Percentiles rank a stretch among this genome's conserved stretches.
These are phyloP conservation scores for Schizaphis graminum DNA, from an alignment of 2,888 invertebrate genomes.

Conservation along the genomic window DNA sequence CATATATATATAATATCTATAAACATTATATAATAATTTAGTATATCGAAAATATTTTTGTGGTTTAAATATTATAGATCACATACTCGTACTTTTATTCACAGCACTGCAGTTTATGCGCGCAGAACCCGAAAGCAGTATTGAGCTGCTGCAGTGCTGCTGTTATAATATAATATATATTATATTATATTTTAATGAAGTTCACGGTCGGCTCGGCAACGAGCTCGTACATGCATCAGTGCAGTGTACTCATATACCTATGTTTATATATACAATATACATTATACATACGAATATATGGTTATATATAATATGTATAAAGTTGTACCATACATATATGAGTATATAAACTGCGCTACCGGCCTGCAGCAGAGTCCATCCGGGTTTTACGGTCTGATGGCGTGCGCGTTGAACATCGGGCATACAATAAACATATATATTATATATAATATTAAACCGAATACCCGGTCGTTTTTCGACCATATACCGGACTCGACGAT, in stretches of 20 bases:
- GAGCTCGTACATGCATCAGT: neutral
- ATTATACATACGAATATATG: neutral
- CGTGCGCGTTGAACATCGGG: neutral
- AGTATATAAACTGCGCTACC: neutral
- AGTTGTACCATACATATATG: neutral
- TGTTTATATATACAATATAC: neutral
- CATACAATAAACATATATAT: neutral
- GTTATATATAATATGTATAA: neutral
- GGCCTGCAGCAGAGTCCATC: constrained; percentile 32
- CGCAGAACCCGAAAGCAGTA: neutral
- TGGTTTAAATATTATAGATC: neutral
- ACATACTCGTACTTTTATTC: neutral
- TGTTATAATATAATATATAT: neutral
- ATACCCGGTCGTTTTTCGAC: constrained; percentile 31
- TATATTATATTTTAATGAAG: constrained; percentile 21
- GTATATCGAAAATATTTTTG: neutral
- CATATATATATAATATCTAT: neutral
- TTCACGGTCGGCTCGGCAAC: constrained; percentile 53
- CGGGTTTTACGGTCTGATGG: constrained; percentile 58
- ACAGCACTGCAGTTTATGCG: neutral
- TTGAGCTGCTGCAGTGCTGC: neutral
- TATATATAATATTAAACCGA: neutral
- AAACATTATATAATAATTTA: neutral
- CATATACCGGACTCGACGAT: constrained; percentile 27
- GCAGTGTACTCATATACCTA: neutral